Conservation (phyloP, 2,113 vertebrate species). For the Daubentonia madagascariensis region DNA sequence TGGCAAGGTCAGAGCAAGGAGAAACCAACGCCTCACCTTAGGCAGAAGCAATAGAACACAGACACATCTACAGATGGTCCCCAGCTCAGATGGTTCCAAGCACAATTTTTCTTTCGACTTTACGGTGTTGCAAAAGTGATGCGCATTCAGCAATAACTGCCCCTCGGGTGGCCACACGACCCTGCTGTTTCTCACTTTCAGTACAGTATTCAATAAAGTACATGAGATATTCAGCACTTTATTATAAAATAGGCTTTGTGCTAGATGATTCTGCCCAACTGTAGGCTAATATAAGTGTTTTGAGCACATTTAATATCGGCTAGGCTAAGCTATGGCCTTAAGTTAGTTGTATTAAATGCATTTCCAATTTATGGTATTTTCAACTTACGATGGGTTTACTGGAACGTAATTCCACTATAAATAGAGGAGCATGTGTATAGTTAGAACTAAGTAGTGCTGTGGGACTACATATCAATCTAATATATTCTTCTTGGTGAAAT, state of each 20-base stretch:
- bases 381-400: neutral
- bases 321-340: neutral
- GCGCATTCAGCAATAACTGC: too few species aligned
- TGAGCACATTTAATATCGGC: neutral
- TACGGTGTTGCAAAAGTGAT: fast-evolving
- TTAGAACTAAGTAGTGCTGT: neutral
- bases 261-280: neutral
- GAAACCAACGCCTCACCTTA: neutral
- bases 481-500: neutral
- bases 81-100: neutral
- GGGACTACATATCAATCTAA: neutral
- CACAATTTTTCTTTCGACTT: neutral
- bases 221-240: neutral
- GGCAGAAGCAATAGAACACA: neutral
- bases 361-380: neutral
- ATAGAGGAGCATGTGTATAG: neutral
- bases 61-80: neutral
- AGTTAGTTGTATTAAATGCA: neutral
- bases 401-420: neutral
- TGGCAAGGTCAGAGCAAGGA: neutral
- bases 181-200: neutral
- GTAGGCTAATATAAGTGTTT: neutral
- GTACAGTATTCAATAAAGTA: neutral
- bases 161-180: neutral
- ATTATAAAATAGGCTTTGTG: neutral